These are phyloP conservation scores for Drosophila chauvacae DNA, from an alignment of 1,140 invertebrate genomes.

Conservation along the genomic window DNA sequence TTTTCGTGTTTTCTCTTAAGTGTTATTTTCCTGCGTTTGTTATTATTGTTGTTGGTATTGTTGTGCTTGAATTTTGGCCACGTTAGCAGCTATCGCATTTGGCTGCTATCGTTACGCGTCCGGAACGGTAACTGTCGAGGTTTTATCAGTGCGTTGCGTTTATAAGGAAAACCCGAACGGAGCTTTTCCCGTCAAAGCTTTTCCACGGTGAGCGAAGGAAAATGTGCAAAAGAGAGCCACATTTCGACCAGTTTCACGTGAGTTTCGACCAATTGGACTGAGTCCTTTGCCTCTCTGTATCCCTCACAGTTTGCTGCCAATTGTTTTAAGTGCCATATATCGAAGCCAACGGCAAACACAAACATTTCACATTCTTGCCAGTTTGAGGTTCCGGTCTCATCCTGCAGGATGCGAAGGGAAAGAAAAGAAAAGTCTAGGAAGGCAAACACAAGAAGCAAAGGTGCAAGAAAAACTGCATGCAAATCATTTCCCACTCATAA, in stretches of 20 bases:
- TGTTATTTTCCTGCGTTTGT: slow-evolving; percentile 36
- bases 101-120: slow-evolving; percentile 63
- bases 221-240: slow-evolving; percentile 23
- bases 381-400: slow-evolving; percentile 18
- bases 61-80: slow-evolving; percentile 1
- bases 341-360: slow-evolving; percentile 51
- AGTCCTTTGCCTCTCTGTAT: slow-evolving; percentile 15
- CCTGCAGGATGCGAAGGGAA: not conserved
- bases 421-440: slow-evolving; percentile 2
- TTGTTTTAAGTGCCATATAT: slow-evolving; percentile 74
- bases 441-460: slow-evolving; percentile 28
- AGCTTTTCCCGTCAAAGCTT: slow-evolving; percentile 53
- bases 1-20: slow-evolving; percentile 21
- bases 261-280: slow-evolving; percentile 42
- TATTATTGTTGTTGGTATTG: slow-evolving; percentile 16
- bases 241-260: slow-evolving; percentile 60
- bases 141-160: slow-evolving; percentile 64
- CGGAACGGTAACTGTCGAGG: slow-evolving; percentile 71
- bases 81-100: slow-evolving; percentile 27
- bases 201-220: slow-evolving; percentile 27
- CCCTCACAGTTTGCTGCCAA: slow-evolving; percentile 50
- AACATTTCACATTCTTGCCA: slow-evolving; percentile 38
- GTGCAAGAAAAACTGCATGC: slow-evolving; percentile 66
- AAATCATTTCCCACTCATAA: slow-evolving; percentile 77
- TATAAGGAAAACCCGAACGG: slow-evolving; percentile 52